Evolutionary conservation across 1,140 invertebrate genomes (phyloP), one percentile per base, ranked within the genome.

Genomic region (Aricia agestis): DNA sequence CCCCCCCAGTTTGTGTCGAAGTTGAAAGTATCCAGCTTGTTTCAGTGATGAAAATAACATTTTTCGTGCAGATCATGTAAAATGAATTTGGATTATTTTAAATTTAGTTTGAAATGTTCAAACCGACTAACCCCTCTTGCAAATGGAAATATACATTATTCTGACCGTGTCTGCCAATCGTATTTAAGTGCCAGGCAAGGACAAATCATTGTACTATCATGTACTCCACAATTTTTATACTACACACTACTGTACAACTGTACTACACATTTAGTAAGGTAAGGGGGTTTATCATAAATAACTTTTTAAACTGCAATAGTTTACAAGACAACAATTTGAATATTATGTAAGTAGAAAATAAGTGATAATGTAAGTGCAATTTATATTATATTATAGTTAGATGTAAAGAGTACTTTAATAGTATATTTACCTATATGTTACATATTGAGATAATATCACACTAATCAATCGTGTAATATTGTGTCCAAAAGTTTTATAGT

Each of bases 1-100:
- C 79, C 80, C 13, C 6, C 6, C 45, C 88, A 88, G 59, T 88
- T 82, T 74, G 75, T 84, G 73, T 82, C 87, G 31, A 90, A 90
- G 74, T 59, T 90, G 72, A 90, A 89, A 82, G 80, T 89, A 74
- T 84, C 83, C 72, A 87, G 83, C 79, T 77, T 89, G 77, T 90
- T 90, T 76, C 87, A 89, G 79, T 90, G 86, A 90, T 75, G 78
- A 72, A 59, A 68, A 52, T 69, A 67, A 59, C 52, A 19, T 42
- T 65, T 25, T 19, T 13, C 45, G 13, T 59, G 31, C 9, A 52
- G 45, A 9, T 13, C 10, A 65, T 31, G n/a, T 17, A 66, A 52
- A 41, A 73, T 67, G 67, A 66, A 66, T 66, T 68, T 65, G 15
- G 31, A 11, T 69, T 72, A 69, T 18, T 69, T 69, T 74, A n/a